Evolutionary conservation across 2,797 vertebrate genomes (phyloP).

Genomic region (Agapornis canus): DNA sequence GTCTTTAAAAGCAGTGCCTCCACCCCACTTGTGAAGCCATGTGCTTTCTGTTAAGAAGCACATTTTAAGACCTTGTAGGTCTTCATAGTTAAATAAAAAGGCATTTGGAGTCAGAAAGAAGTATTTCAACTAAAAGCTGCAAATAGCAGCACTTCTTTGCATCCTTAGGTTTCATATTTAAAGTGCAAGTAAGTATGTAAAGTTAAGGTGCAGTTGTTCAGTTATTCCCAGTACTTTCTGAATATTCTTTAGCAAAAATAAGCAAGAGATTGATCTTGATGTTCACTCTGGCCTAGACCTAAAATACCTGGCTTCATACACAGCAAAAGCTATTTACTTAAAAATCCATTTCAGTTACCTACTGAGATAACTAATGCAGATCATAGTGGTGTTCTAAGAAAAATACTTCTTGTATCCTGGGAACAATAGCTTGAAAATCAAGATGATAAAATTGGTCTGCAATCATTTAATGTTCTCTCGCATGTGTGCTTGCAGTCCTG

Average conservation of each 20-base stretch:
- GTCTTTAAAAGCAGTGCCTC: not conserved
- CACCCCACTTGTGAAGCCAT: not conserved
- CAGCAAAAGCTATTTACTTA: not conserved
- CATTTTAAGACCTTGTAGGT: not conserved
- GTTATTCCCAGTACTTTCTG: not conserved
- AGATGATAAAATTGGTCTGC: not conserved
- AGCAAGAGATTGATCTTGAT: not conserved
- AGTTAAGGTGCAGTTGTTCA: not conserved
- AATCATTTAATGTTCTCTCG: not conserved
- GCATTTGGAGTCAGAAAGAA: not conserved
- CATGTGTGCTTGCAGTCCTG: not conserved
- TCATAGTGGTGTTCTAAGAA: not conserved
- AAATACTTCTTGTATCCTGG: not conserved
- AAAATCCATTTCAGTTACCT: not conserved
- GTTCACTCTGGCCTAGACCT: not conserved
- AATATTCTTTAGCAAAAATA: not conserved
- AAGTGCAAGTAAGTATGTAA: not conserved
- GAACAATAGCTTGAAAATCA: conserved; percentile 15
- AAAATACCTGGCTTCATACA: not conserved
- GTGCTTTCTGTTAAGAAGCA: not conserved
- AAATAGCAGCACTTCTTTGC: not conserved
- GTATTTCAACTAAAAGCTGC: not conserved
- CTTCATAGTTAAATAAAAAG: not conserved
- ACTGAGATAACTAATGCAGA: not conserved
- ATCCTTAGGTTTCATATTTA: not conserved